Evolutionary conservation across 2,888 invertebrate genomes (phyloP), one percentile per base, ranked within the genome.

Genomic region (Eristalis intricaria): DNA sequence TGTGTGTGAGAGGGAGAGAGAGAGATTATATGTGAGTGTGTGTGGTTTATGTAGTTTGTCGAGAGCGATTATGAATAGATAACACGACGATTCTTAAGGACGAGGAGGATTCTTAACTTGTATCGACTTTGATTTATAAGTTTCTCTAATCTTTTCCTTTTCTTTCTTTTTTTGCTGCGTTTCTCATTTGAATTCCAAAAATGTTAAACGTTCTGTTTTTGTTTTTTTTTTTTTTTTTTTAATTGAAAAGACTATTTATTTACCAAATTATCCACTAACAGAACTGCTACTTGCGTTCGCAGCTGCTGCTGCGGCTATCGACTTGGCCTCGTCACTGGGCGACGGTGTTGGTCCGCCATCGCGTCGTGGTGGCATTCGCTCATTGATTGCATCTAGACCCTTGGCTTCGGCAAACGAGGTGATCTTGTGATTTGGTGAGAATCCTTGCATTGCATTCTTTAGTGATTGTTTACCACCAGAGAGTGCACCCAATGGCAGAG

Each of bases 391-490:
- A 94, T 99, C 99, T 93, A 99, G 94, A 89, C 98, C 98, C 94
- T 99, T 99, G 89, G 99, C 99, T 94, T 99, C 99, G 93, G 98
- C 99, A 94, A 99, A 99, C 91, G 98, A 98, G 91, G 98, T 98
- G 92, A 99, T 99, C 95, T 99, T 98, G 95, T 99, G 98, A 92
- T 98, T 98, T 85, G 99, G 98, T 90, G 98, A 98, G 94, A 99
- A 98, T 89, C 99, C 98, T 94, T 98, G 98, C 92, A 98, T 95
- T 90, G 98, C 98, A 94, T 98, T 99, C 94, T 97, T 97, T 90
- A 99, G 95, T 90, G 99, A 98, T 89, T 98, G 97, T 93, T 98
- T 98, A 91, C 99, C 99, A 90, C 99, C 99, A 88, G 98, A 98
- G 70, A 99, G 95, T 79, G 99, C 98, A 90, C 99, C 99, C 90